phyloP scores from a whole-genome alignment of 2,113 vertebrate species.

The Clarias macrocephalus region DNA sequence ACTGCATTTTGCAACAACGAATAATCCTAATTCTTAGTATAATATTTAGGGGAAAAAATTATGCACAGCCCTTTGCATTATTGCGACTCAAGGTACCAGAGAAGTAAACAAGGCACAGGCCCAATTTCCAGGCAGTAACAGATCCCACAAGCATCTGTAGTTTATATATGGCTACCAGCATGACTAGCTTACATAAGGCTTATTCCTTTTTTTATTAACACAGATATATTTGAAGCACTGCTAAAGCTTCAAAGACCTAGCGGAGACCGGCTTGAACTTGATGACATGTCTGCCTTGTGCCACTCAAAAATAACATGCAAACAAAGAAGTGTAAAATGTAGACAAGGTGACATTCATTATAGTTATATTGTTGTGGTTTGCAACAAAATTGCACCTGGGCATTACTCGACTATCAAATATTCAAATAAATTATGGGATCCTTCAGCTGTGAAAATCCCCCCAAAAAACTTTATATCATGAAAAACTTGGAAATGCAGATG shows the following conservation, averaged over 20 bases:
- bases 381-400: neutral
- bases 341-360: neutral
- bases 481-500: neutral
- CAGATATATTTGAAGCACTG: slow-evolving; percentile 27
- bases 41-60: neutral
- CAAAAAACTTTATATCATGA: neutral
- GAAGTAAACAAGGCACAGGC: slow-evolving; percentile 31
- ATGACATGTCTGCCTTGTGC: neutral
- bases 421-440: too few species aligned
- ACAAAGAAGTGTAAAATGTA: neutral
- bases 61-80: neutral
- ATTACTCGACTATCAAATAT: neutral
- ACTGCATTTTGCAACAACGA: neutral
- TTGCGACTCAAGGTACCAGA: neutral
- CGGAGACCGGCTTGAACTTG: neutral
- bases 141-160: slow-evolving; percentile 31
- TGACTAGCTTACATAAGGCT: slow-evolving; percentile 45
- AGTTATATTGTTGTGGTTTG: neutral
- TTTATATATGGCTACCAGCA: slow-evolving; percentile 43
- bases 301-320: neutral
- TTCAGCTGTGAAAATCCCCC: neutral
- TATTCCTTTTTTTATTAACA: slow-evolving; percentile 19
- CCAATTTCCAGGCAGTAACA: slow-evolving; percentile 30
- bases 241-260: neutral
- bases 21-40: neutral